Evolutionary conservation across 2,113 vertebrate species (phyloP).

Genomic region (Gymnarchus niloticus): DNA sequence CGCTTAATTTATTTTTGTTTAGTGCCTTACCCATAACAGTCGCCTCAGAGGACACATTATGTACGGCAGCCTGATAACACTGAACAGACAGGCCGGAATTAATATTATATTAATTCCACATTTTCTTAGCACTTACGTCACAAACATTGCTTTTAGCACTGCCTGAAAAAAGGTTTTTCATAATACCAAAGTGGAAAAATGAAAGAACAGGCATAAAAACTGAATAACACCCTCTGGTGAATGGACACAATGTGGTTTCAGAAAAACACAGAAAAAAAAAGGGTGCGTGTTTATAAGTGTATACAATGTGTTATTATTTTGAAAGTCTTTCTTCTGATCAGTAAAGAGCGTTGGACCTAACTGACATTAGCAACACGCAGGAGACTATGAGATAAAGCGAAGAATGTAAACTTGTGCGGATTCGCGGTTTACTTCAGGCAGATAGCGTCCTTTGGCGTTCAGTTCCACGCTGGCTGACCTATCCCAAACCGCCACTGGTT

Average conservation of each 20-base stretch:
- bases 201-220: conserved; percentile 4
- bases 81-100: background rate
- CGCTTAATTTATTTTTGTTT: background rate
- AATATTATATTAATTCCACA: conserved; percentile 13
- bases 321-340: background rate
- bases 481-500: background rate
- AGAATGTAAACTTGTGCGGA: background rate
- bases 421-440: too few species aligned
- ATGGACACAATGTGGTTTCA: background rate
- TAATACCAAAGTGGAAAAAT: conserved; percentile 5
- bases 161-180: conserved; percentile 14
- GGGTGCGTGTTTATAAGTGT: background rate
- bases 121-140: background rate
- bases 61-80: background rate
- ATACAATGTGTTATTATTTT: background rate
- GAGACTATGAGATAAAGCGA: background rate
- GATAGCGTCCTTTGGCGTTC: too few species aligned
- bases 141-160: conserved; percentile 8
- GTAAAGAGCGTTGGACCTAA: background rate
- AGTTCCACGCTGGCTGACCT: too few species aligned
- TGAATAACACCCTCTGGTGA: conserved; percentile 4
- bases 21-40: background rate
- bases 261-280: background rate
- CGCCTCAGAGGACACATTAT: background rate
- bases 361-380: background rate